phyloP scores from a whole-genome alignment of 2,888 invertebrate species.

The Parnassius mnemosyne region DNA sequence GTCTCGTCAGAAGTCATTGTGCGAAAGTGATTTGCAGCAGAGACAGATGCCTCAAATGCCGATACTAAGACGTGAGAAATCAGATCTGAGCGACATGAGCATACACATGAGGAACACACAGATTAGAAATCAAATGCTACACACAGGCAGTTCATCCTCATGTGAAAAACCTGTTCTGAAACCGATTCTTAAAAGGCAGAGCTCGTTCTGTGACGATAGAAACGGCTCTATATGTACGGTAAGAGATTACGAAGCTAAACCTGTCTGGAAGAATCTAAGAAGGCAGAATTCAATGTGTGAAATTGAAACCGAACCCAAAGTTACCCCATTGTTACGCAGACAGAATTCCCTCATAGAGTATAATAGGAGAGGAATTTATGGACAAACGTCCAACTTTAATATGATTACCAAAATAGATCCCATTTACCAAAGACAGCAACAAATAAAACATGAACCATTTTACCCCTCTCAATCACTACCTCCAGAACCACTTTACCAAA shows the following conservation, averaged over 20 bases:
- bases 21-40: slow-evolving; percentile 73
- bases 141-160: slow-evolving; percentile 74
- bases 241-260: slow-evolving; percentile 71
- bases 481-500: slow-evolving; percentile 77
- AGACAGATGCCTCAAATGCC: slow-evolving; percentile 59
- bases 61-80: slow-evolving; percentile 71
- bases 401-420: slow-evolving; percentile 80
- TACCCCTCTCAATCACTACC: slow-evolving; percentile 75
- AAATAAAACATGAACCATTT: slow-evolving; percentile 74
- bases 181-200: slow-evolving; percentile 75
- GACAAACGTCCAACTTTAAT: slow-evolving; percentile 72
- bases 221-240: slow-evolving; percentile 70
- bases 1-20: slow-evolving; percentile 74
- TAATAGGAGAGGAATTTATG: slow-evolving; percentile 72
- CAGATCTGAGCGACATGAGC: slow-evolving; percentile 67
- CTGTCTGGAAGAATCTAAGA: slow-evolving; percentile 61
- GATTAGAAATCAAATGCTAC: slow-evolving; percentile 72
- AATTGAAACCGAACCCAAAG: slow-evolving; percentile 79
- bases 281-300: slow-evolving; percentile 77
- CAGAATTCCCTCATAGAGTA: slow-evolving; percentile 78
- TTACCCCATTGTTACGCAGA: slow-evolving; percentile 75
- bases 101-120: slow-evolving; percentile 69
- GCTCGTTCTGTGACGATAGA: slow-evolving; percentile 74
- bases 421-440: slow-evolving; percentile 78
- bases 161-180: slow-evolving; percentile 72